These are phyloP conservation scores for Rotaria socialis DNA, from an alignment of 2,888 invertebrate genomes.

Conservation along the genomic window DNA sequence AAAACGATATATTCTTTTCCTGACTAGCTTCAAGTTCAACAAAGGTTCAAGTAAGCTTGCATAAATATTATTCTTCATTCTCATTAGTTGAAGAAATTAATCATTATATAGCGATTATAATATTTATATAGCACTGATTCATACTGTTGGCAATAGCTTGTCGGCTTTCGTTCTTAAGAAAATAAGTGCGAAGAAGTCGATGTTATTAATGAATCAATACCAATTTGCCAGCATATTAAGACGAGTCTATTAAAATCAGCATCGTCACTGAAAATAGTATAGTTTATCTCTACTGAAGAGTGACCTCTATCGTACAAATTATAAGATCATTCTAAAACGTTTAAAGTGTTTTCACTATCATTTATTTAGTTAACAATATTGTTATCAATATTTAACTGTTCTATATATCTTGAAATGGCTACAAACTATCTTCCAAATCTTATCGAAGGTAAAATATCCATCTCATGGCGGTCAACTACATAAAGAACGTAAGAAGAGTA, in stretches of 20 bases:
- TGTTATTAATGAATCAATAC: too few species aligned
- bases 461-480: constrained; percentile 4
- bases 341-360: neutral
- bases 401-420: neutral
- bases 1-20: too few species aligned
- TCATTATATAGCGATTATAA: neutral
- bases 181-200: too few species aligned
- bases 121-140: too few species aligned
- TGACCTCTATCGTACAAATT: neutral
- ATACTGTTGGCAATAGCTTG: too few species aligned
- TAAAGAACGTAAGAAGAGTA: neutral
- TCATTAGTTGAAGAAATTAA: neutral
- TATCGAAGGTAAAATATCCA: neutral
- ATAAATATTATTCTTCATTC: neutral
- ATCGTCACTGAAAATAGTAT: too few species aligned
- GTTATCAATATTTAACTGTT: neutral
- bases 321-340: neutral
- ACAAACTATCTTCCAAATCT: neutral
- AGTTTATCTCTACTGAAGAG: neutral
- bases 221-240: too few species aligned
- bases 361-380: neutral
- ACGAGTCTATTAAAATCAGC: too few species aligned
- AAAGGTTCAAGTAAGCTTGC: neutral
- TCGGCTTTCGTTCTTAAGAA: too few species aligned
- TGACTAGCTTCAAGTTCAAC: neutral